Conservation (phyloP, 2,113 vertebrate species). For the Oenanthe melanoleuca region DNA sequence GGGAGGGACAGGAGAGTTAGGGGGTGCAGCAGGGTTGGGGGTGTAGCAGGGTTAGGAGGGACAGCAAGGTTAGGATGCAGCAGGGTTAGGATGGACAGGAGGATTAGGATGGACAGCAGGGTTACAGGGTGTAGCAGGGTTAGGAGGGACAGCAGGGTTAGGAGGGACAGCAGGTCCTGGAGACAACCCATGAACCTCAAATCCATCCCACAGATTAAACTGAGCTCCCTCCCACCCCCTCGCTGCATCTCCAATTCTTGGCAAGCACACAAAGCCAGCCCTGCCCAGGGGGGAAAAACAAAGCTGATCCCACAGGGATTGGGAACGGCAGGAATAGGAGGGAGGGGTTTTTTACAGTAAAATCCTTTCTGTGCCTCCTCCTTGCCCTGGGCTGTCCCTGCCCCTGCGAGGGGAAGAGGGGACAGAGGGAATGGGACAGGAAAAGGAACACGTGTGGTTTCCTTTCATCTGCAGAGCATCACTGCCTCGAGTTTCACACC, state of each 20-base stretch:
- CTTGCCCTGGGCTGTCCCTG: not conserved
- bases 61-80: fast-evolving
- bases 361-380: not conserved
- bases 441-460: constrained; percentile 3
- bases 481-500: not conserved
- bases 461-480: not conserved
- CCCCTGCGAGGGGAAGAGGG: not conserved
- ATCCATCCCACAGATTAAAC: not conserved
- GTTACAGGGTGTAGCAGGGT: fast-evolving
- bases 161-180: not conserved
- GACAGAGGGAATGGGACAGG: constrained; percentile 4
- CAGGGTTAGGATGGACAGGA: not conserved
- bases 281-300: not conserved
- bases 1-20: not conserved
- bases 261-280: fast-evolving
- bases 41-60: fast-evolving
- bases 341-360: not conserved
- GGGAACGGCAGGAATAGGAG: not conserved
- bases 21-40: not conserved
- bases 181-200: fast-evolving
- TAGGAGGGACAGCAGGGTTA: not conserved
- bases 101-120: fast-evolving
- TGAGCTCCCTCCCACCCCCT: not conserved
- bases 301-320: fast-evolving
- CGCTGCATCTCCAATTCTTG: fast-evolving